Evolutionary conservation across 2,113 vertebrate genomes (phyloP).

Genomic region (Cottus gobio): DNA sequence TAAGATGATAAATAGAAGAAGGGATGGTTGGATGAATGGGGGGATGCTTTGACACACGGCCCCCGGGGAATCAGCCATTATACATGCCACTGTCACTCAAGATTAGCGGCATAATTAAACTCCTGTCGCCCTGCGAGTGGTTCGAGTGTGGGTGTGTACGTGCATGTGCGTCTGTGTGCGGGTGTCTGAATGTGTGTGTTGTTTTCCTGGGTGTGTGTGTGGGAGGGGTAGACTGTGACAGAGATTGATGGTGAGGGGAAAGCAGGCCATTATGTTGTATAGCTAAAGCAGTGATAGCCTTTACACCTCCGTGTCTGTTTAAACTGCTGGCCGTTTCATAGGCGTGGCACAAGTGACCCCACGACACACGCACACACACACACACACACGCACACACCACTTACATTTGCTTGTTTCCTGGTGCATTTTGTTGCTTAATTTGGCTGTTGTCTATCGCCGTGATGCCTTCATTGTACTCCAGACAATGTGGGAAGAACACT

Average conservation of each 20-base stretch:
- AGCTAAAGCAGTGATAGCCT: conserved; percentile 75
- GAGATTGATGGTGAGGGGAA: conserved; percentile 77
- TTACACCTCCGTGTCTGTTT: conserved; percentile 72
- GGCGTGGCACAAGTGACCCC: conserved; percentile 63
- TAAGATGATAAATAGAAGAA: conserved; percentile 63
- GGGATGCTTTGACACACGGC: conserved; percentile 70
- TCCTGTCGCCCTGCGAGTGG: conserved; percentile 60
- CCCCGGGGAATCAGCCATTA: conserved; percentile 74
- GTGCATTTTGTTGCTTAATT: conserved; percentile 8
- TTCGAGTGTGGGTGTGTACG: conserved; percentile 22
- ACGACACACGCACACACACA: background rate
- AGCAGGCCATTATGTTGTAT: conserved; percentile 72
- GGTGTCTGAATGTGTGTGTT: conserved; percentile 37
- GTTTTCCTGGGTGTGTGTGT: conserved; percentile 46
- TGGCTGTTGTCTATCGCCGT: background rate
- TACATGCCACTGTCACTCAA: conserved; percentile 80
- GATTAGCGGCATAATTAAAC: conserved; percentile 81
- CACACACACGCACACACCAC: conserved; percentile 4
- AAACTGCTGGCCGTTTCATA: conserved; percentile 58
- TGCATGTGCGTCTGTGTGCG: conserved; percentile 46
- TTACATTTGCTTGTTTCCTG: conserved; percentile 48
- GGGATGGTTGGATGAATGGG: conserved; percentile 57
- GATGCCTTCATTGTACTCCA: conserved; percentile 36
- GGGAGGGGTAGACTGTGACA: conserved; percentile 73
- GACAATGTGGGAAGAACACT: conserved; percentile 29